Conservation (phyloP, 2,888 invertebrate genomes). For the Epirrhoe alternata region DNA sequence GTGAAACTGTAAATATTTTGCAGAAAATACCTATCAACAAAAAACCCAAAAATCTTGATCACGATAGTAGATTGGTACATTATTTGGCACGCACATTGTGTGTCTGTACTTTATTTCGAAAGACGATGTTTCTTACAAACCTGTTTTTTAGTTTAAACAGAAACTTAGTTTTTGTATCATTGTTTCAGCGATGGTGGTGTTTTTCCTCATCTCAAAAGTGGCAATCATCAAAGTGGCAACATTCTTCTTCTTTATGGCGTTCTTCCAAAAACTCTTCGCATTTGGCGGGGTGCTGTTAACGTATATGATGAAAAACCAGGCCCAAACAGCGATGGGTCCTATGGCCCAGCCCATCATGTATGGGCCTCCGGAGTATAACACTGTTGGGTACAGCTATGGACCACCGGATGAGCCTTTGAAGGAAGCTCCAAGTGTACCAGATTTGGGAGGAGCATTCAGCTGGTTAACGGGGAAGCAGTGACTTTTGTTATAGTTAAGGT, state of each 20-base stretch:
- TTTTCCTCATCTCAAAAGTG: slow-evolving; percentile 70
- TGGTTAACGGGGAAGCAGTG: slow-evolving; percentile 68
- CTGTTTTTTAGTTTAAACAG: no score
- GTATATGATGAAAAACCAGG: slow-evolving; percentile 66
- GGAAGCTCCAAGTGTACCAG: slow-evolving; percentile 57
- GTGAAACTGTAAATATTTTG: not conserved
- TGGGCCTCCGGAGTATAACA: slow-evolving; percentile 73
- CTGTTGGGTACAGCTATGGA: slow-evolving; percentile 76
- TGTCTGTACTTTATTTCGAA: slow-evolving; percentile 36
- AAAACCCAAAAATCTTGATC: not conserved
- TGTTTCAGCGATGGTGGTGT: slow-evolving; percentile 69
- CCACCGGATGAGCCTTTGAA: slow-evolving; percentile 64
- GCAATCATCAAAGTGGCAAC: slow-evolving; percentile 70
- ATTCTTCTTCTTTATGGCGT: slow-evolving; percentile 68
- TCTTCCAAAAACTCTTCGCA: slow-evolving; percentile 76
- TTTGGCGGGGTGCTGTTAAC: slow-evolving; percentile 68
- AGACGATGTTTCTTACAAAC: no score
- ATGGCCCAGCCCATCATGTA: slow-evolving; percentile 48
- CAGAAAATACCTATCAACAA: not conserved
- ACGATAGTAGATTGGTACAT: not conserved
- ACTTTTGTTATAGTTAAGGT: slow-evolving; percentile 18
- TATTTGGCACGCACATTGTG: no score
- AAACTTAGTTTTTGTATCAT: no score
- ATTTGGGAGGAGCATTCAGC: slow-evolving; percentile 61
- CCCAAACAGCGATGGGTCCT: slow-evolving; percentile 39